Percentiles rank a stretch among this genome's conserved stretches.
Conservation (phyloP, 2,113 vertebrate species). For the Cinclus cinclus region DNA sequence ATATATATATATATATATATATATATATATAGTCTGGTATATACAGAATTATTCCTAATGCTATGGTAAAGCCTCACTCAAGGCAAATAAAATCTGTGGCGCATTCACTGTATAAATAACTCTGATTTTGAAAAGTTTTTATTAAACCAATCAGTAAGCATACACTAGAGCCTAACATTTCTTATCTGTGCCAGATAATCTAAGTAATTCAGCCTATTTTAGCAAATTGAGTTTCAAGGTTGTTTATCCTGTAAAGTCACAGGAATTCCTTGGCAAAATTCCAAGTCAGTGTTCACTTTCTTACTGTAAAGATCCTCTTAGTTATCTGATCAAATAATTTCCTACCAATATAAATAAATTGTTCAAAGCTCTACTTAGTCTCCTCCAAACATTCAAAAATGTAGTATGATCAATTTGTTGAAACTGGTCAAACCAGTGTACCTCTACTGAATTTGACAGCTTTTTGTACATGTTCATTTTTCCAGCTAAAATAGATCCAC, state of each 20-base stretch:
- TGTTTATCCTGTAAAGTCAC: not conserved
- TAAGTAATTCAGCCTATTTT: not conserved
- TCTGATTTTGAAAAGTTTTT: not conserved
- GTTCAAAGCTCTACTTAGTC: not conserved
- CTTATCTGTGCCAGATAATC: not conserved
- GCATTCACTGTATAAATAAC: not conserved
- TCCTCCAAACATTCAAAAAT: not conserved
- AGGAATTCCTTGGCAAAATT: slow-evolving; percentile 4
- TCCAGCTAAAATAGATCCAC: slow-evolving; percentile 83
- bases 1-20: too few relatives aligned
- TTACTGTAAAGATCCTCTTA: not conserved
- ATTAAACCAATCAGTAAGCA: not conserved
- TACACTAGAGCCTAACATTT: not conserved
- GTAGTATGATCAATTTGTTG: not conserved
- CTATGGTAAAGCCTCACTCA: not conserved
- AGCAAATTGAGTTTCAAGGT: not conserved
- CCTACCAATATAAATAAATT: not conserved
- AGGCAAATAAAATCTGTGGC: not conserved
- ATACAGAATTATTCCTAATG: not conserved
- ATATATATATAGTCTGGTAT: not conserved
- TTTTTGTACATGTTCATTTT: not conserved
- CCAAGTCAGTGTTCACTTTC: not conserved
- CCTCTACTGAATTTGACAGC: not conserved
- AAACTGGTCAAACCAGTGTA: not conserved
- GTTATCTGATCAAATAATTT: not conserved